These are phyloP conservation scores for Micromys minutus DNA, from an alignment of 2,113 vertebrate species.

Conservation along the genomic window DNA sequence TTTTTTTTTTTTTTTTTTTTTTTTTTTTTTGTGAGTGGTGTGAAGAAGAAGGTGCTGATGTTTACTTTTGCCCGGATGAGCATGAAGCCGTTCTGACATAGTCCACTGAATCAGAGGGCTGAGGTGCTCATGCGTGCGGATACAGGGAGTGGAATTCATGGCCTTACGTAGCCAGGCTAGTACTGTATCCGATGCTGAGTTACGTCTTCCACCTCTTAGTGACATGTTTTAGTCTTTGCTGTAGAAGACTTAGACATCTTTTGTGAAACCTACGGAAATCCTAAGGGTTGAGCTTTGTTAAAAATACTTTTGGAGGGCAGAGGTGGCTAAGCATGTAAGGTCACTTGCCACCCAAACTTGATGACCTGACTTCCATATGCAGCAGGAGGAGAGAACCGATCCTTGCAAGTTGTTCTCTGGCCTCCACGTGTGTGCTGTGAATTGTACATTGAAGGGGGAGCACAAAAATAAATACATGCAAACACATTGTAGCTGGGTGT, in stretches of 20 bases:
- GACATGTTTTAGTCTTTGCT: background rate
- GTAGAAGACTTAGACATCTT: background rate
- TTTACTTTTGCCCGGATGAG: background rate
- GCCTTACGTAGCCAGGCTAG: background rate
- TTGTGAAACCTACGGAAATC: background rate
- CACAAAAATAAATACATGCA: background rate
- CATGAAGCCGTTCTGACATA: background rate
- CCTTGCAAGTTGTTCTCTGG: background rate
- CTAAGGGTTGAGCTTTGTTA: background rate
- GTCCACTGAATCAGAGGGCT: background rate
- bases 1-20: background rate
- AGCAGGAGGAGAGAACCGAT: background rate
- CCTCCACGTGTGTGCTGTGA: background rate
- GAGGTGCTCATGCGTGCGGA: rapidly evolving
- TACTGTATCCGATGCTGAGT: background rate
- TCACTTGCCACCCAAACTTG: background rate
- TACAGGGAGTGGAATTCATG: background rate
- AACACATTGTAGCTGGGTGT: background rate
- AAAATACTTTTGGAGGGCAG: background rate
- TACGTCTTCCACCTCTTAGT: background rate
- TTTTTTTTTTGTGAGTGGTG: background rate
- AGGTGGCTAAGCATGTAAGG: background rate
- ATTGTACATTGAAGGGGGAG: background rate
- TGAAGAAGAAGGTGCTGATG: background rate
- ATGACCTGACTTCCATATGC: background rate